A percentile compares a stretch with the other conserved stretches of the same genome.
These are phyloP conservation scores for Allolobophora icterica DNA, from an alignment of 2,888 invertebrate genomes.

Conservation along the genomic window DNA sequence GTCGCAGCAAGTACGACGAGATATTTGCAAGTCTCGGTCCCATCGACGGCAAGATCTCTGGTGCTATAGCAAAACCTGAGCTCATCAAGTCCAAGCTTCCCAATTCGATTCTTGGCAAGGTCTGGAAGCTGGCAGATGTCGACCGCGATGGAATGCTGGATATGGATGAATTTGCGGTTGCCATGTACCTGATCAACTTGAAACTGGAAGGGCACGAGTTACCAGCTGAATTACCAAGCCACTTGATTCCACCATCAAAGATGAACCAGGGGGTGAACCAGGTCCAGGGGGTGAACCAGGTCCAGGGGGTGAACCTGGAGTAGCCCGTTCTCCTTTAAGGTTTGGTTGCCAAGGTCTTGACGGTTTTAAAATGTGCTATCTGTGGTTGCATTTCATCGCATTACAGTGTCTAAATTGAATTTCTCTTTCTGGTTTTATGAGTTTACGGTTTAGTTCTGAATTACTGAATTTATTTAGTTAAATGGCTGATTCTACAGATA, in stretches of 20 bases:
- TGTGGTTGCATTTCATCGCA: background rate
- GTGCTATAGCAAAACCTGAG: constrained; percentile 86
- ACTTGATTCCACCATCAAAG: constrained; percentile 82
- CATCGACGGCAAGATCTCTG: constrained; percentile 88
- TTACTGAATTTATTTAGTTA: background rate
- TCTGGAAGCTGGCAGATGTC: constrained; percentile 96
- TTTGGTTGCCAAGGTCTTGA: background rate
- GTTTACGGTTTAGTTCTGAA: background rate
- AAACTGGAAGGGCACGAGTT: constrained; percentile 80
- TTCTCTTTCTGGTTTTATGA: background rate
- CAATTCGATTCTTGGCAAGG: constrained; percentile 90
- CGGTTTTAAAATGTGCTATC: background rate
- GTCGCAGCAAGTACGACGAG: constrained; percentile 84
- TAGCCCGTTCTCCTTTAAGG: background rate
- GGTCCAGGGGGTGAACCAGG: no score
- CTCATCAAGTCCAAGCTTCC: constrained; percentile 95
- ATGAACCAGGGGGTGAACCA: no score
- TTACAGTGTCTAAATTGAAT: background rate
- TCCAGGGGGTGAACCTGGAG: background rate
- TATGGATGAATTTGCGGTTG: constrained; percentile 95
- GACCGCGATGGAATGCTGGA: constrained; percentile 95
- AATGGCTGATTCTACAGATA: background rate
- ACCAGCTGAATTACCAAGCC: constrained; percentile 83
- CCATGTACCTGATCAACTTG: constrained; percentile 77
- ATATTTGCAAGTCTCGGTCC: constrained; percentile 72